Conservation (phyloP, 2,888 invertebrate genomes). For the Epinotia brunnichana region DNA sequence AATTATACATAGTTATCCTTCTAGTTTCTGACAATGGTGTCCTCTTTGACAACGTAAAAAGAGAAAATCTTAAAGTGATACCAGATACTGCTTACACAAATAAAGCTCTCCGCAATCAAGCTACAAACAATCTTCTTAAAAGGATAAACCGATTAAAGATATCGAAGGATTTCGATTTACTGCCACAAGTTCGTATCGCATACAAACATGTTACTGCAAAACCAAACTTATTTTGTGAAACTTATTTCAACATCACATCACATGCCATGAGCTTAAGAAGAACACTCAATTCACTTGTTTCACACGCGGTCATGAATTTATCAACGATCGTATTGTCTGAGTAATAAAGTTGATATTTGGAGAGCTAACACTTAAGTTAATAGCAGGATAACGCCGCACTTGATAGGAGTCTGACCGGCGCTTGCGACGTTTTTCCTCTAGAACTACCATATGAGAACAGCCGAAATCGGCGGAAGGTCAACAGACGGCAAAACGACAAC, state of each 20-base stretch:
- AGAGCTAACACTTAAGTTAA: not conserved
- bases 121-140: slow-evolving; percentile 32
- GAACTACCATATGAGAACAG: too few relatives aligned
- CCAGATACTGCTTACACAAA: not conserved
- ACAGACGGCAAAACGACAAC: slow-evolving; percentile 28
- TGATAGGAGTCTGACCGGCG: not conserved
- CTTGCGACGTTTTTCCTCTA: not conserved
- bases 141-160: slow-evolving; percentile 28
- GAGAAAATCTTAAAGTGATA: slow-evolving; percentile 10
- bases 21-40: not conserved
- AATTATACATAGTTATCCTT: not conserved
- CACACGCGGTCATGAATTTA: not conserved
- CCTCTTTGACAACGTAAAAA: not conserved
- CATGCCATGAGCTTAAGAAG: not conserved
- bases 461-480: slow-evolving; percentile 20
- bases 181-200: slow-evolving; percentile 3
- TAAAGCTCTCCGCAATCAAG: slow-evolving; percentile 14
- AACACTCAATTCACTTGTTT: not conserved
- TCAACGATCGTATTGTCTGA: not conserved
- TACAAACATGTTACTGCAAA: slow-evolving; percentile 5
- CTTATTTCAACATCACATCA: too few relatives aligned
- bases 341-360: slow-evolving; percentile 13
- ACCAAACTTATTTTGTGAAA: not conserved
- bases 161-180: slow-evolving; percentile 19
- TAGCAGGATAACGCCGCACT: not conserved